phyloP scores from a whole-genome alignment of 1,140 invertebrate species.

The Pemphigus obesinymphae region DNA sequence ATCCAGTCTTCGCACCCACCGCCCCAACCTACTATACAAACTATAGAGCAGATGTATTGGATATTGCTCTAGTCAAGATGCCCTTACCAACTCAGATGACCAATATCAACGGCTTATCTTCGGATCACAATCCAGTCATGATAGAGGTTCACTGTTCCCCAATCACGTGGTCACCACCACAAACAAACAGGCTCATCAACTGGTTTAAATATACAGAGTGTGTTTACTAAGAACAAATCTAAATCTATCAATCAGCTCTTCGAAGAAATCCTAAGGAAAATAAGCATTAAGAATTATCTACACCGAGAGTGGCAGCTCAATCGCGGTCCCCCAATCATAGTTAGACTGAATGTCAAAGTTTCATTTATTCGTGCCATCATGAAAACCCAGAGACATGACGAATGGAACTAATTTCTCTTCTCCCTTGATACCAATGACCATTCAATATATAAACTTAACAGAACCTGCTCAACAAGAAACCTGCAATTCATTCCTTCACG shows the following conservation, averaged over 20 bases:
- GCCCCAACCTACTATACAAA: background rate
- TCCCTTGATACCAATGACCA: background rate
- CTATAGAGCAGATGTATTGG: background rate
- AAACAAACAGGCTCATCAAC: too few relatives aligned
- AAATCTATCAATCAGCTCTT: background rate
- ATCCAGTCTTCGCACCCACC: too few relatives aligned
- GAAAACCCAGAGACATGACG: background rate
- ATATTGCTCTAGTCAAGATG: background rate
- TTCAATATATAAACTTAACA: background rate
- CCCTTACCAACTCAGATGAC: background rate
- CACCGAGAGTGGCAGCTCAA: background rate
- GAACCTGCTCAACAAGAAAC: background rate
- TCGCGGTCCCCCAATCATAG: background rate
- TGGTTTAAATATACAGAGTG: too few relatives aligned
- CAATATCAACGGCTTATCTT: background rate
- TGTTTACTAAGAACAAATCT: background rate
- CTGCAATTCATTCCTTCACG: background rate
- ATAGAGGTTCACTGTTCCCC: background rate
- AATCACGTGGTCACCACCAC: background rate
- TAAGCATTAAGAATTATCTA: background rate
- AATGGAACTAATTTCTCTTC: background rate
- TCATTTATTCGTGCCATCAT: background rate
- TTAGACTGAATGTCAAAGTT: background rate
- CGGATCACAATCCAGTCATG: background rate
- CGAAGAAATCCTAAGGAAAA: background rate